A percentile compares a stretch with the other conserved stretches of the same genome.
Conservation (phyloP, 2,888 invertebrate genomes). For the Harpalus rubripes region DNA sequence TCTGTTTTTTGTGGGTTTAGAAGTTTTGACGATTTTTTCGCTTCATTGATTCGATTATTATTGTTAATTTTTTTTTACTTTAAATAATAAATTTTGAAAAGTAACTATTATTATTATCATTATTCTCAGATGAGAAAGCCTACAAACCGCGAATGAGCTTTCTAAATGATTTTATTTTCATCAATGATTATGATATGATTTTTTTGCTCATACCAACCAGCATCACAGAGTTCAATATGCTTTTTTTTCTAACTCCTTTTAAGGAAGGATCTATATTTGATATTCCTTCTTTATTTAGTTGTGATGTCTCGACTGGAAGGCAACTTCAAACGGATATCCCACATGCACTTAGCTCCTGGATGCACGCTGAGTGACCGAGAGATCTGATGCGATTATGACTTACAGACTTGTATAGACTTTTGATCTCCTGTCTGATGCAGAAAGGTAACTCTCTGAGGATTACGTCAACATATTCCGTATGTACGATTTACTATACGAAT, state of each 20-base stretch:
- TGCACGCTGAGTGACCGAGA: background rate
- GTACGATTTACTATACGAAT: background rate
- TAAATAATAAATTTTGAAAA: no score
- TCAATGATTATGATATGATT: no score
- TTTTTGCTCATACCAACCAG: background rate
- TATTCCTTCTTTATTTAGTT: background rate
- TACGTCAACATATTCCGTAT: background rate
- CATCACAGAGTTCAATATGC: no score
- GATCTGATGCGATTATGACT: slow-evolving; percentile 2
- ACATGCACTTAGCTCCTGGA: background rate
- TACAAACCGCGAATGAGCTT: no score
- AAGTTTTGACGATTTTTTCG: no score
- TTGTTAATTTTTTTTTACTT: no score
- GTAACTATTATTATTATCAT: no score
- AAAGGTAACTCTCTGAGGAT: background rate
- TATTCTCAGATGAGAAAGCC: no score
- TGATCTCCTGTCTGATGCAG: background rate
- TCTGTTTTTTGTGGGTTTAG: no score
- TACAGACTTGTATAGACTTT: background rate
- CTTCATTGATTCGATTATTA: no score
- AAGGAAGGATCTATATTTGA: background rate
- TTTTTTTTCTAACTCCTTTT: background rate
- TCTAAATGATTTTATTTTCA: no score
- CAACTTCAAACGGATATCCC: background rate
- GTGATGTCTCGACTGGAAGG: background rate